These are phyloP conservation scores for Protodeltote pygarga DNA, from an alignment of 2,888 invertebrate genomes.

Conservation along the genomic window DNA sequence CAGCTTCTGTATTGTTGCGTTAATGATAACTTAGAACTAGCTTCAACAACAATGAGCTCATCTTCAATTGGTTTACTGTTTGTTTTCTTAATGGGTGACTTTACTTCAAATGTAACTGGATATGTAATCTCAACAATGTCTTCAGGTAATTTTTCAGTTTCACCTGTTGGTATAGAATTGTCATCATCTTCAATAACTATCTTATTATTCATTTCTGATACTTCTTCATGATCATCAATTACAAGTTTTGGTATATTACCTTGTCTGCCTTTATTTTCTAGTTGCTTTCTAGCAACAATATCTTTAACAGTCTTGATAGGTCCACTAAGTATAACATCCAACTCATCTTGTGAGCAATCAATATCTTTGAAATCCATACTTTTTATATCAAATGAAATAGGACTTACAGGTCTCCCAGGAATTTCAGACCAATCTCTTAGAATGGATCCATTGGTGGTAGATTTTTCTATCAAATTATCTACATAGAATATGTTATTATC, in stretches of 20 bases:
- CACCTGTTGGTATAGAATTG: background rate
- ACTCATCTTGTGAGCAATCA: constrained; percentile 68
- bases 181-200: background rate
- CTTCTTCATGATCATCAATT: constrained; percentile 8
- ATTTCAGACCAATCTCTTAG: constrained; percentile 88
- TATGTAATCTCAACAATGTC: background rate
- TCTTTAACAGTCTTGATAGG: constrained; percentile 59
- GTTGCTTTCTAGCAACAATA: constrained; percentile 49
- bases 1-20: constrained; percentile 59
- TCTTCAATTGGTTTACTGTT: constrained; percentile 1
- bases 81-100: constrained; percentile 6
- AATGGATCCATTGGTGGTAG: constrained; percentile 74
- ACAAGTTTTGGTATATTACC: constrained; percentile 4
- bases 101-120: constrained; percentile 7
- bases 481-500: constrained; percentile 78
- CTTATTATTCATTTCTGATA: background rate
- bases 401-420: constrained; percentile 88
- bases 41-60: constrained; percentile 12
- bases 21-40: constrained; percentile 10
- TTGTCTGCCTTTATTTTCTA: background rate
- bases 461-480: constrained; percentile 75
- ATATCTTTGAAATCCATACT: constrained; percentile 67
- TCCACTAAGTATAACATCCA: constrained; percentile 75
- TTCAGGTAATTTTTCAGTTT: constrained; percentile 5
- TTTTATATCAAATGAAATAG: constrained; percentile 56